These are phyloP conservation scores for Todiramphus saurophagus DNA, from an alignment of 2,113 vertebrate species.

Conservation along the genomic window DNA sequence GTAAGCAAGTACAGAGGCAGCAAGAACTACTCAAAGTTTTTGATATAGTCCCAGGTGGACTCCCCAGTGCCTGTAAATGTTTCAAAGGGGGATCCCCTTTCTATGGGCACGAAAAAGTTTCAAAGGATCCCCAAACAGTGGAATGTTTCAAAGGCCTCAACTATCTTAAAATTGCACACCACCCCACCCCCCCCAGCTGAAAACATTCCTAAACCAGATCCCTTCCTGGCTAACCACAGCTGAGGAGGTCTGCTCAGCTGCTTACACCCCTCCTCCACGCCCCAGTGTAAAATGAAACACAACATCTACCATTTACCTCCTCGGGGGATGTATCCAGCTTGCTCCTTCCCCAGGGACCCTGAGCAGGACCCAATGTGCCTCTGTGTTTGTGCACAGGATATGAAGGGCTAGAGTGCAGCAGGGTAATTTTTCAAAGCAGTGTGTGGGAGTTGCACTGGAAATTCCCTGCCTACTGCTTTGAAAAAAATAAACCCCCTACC, in stretches of 20 bases:
- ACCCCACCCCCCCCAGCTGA: background rate
- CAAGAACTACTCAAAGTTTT: constrained; percentile 38
- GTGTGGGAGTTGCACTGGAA: constrained; percentile 31
- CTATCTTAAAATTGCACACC: background rate
- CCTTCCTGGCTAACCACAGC: background rate
- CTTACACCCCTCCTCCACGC: background rate
- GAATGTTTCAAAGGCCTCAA: constrained; percentile 46
- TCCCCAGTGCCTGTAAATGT: constrained; percentile 41
- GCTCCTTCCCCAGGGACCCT: background rate
- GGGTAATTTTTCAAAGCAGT: constrained; percentile 36
- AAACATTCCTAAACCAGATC: constrained; percentile 55
- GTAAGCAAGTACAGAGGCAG: constrained; percentile 37
- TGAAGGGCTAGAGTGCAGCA: constrained; percentile 39
- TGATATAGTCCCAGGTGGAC: constrained; percentile 36
- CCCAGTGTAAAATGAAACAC: constrained; percentile 25
- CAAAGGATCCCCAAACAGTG: constrained; percentile 38
- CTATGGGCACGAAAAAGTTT: constrained; percentile 33
- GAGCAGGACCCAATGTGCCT: background rate
- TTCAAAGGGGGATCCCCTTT: constrained; percentile 53
- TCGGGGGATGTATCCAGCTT: constrained; percentile 37
- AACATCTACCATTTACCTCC: constrained; percentile 15
- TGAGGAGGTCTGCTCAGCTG: constrained; percentile 4
- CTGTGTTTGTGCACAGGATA: constrained; percentile 50
- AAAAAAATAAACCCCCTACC: constrained; percentile 16
- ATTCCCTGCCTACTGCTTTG: constrained; percentile 32